Base-by-base conservation (phyloP, 1,140 invertebrate species). In the Cryptotermes secundus region DNA sequence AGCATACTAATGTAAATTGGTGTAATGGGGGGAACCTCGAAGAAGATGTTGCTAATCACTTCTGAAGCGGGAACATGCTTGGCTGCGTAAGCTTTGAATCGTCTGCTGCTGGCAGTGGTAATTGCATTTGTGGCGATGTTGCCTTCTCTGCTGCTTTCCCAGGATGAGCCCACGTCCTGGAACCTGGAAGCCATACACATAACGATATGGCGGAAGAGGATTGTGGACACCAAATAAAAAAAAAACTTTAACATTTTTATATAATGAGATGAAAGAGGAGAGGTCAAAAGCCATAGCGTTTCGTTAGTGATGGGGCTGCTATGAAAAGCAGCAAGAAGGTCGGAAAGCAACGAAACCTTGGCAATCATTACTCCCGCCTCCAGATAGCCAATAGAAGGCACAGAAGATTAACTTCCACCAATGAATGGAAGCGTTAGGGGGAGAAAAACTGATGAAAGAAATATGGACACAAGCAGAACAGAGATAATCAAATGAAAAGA, bases 401-500 rank as follows among this genome's bases (percentile, higher is more conserved):
- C 14, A 7, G 59, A 72, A 72, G 59, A 72, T 72, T 49, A 72
- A 72, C 59, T 72, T 72, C 59, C 26, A 72, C 59, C 59, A 72
- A 72, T 72, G 59, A 72, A 31, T 72, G n/a, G 31, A 65, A 72
- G 59, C n/a, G 59, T 72, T 72, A 72, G 31, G 59, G 59, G 59
- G n/a, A 31, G 59, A 72, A 72, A 72, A 72, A 16, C 10, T 72
- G 26, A 72, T 72, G 59, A 72, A 72, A 72, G 59, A 72, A 72
- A 31, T 72, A 72, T 72, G 26, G 59, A 31, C 59, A 72, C 59
- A 72, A 72, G 59, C n/a, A n/a, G n/a, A 26, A 31, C 26, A 31
- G 59, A 72, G 59, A 72, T 72, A 72, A 72, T 72, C 59, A 72
- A 72, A 72, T 72, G 31, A 26, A 72, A 72, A 72, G 14, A 59